Evolutionary conservation across 2,888 invertebrate species (phyloP).

Genomic region (Diaprepes abbreviatus): DNA sequence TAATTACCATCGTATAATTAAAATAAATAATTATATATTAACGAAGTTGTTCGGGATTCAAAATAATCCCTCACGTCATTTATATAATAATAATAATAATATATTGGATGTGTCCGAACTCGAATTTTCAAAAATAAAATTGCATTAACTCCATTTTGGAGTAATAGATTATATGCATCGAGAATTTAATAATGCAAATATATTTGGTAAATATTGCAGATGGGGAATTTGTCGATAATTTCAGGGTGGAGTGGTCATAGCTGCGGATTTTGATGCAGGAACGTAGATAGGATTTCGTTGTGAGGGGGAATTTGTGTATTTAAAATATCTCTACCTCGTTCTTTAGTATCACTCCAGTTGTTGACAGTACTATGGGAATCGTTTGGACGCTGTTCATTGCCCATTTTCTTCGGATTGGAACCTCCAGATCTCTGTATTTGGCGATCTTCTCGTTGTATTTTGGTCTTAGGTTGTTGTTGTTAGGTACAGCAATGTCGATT

Average conservation of each 20-base stretch:
- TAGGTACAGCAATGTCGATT: too few relatives aligned
- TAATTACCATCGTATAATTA: conserved; percentile 17
- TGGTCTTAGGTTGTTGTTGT: too few relatives aligned
- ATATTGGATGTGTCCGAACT: conserved; percentile 16
- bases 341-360: too few relatives aligned
- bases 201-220: conserved; percentile 40
- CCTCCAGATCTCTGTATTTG: too few relatives aligned
- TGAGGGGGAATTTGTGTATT: too few relatives aligned
- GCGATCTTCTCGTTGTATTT: too few relatives aligned
- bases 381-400: too few relatives aligned
- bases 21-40: conserved; percentile 25
- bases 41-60: background rate
- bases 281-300: too few relatives aligned
- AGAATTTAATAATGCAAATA: conserved; percentile 44
- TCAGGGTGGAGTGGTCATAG: background rate
- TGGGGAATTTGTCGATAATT: conserved; percentile 2
- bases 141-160: conserved; percentile 34
- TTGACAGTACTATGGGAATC: too few relatives aligned
- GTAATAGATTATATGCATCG: conserved; percentile 38
- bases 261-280: background rate
- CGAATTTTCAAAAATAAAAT: conserved; percentile 32
- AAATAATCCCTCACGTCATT: conserved; percentile 22
- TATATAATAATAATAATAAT: conserved; percentile 20
- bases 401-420: too few relatives aligned
- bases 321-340: too few relatives aligned